phyloP scores from a whole-genome alignment of 1,140 invertebrate species.

The Drosophila murphyi region DNA sequence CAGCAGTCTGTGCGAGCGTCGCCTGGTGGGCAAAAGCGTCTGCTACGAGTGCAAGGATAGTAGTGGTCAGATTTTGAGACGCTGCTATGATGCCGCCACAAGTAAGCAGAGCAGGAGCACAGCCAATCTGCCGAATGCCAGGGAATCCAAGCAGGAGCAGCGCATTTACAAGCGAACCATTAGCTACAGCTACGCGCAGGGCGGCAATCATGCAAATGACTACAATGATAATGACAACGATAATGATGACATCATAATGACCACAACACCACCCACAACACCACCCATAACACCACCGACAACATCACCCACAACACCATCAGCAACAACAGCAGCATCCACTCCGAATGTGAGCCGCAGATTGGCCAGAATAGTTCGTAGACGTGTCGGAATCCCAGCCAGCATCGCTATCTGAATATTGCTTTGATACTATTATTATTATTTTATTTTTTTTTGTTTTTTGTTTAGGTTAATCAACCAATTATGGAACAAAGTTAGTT shows the following conservation, averaged over 20 bases:
- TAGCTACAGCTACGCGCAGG: slow-evolving; percentile 66
- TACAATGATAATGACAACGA: neutral
- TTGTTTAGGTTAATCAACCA: too few species aligned
- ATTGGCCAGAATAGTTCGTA: neutral
- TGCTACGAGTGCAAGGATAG: slow-evolving; percentile 68
- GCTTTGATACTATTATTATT: too few species aligned
- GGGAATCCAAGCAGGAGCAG: slow-evolving; percentile 47
- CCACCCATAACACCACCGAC: neutral
- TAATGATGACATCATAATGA: neutral
- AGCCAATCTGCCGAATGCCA: slow-evolving; percentile 10
- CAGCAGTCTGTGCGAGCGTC: slow-evolving; percentile 60
- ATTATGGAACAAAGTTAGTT: too few species aligned
- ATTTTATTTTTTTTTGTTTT: too few species aligned
- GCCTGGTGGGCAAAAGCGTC: slow-evolving; percentile 34
- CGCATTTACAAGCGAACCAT: slow-evolving; percentile 72
- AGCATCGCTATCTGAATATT: too few species aligned
- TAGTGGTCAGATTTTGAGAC: slow-evolving; percentile 41
- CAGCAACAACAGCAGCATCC: neutral
- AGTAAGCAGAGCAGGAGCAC: slow-evolving; percentile 16
- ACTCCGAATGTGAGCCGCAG: neutral
- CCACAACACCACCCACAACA: neutral
- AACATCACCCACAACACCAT: neutral
- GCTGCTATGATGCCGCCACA: slow-evolving; percentile 54
- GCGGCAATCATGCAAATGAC: neutral
- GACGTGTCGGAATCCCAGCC: neutral